Evolutionary conservation across 2,888 invertebrate species (phyloP), one percentile per base, ranked within the genome.

Genomic region (Eueremaeus valkanovi): DNA sequence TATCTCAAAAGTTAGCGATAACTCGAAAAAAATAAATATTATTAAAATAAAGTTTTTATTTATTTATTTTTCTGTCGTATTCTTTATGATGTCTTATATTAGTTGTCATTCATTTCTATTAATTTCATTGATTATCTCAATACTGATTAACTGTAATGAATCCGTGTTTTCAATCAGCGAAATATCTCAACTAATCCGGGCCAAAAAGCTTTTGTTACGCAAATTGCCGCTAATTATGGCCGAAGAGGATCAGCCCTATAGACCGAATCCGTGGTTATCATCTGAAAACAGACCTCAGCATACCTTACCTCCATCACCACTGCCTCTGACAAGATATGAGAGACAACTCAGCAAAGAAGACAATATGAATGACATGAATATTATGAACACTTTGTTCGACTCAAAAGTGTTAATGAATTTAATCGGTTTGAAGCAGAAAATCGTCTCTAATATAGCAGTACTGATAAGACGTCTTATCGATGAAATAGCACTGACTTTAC

Each of bases 141-240:
- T 16, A 45, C 6, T 45, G 18, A 8, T 36, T 16, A 21, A 24
- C 24, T 27, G 27, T 55, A 3, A 24, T 40, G 42, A 68, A 11
- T 24, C 68, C 13, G 42, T 68, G 9, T 68, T 68, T 68, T n/a
- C 68, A 36, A 21, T 68, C 13, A 68, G 27, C 42, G 68, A 68
- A 21, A 33, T 68, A 5, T 42, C 68, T 24, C 11, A 40, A 9
- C 24, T 68, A 42, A 68, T 68, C 3, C 40, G 68, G 27, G 68
- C 68, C 1, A 68, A 68, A 24, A 68, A 24, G 36, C n/a, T 68
- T 5, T 40, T 68, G n/a, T 3, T 42, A 9, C n/a, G 42, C 5
- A 24, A 68, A 68, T 42, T 68, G 13, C 68, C 68, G 3, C 36
- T 21, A 3, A 8, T 68, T 42, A 24, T 68, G 42, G n/a, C 18